A percentile compares a stretch with the other conserved stretches of the same genome.
Evolutionary conservation across 1,140 invertebrate genomes (phyloP).

Genomic region (fruit fly (Drosophila melanogaster)): DNA sequence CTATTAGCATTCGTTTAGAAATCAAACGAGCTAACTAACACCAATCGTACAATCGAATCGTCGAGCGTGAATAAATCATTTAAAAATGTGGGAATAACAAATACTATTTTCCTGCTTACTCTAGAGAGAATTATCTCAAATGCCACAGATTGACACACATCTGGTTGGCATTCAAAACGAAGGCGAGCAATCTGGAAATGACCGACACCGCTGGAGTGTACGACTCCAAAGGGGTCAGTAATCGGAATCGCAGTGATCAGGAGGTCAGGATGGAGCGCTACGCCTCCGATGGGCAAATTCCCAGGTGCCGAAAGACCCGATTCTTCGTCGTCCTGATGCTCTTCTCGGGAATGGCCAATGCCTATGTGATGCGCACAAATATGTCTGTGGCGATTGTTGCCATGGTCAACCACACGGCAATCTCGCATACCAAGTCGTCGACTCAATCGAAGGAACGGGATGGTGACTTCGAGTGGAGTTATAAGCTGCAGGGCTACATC

Average conservation of each 20-base stretch:
- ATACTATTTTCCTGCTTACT: background rate
- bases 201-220: background rate
- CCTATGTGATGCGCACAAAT: conserved; percentile 97
- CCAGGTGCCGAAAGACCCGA: conserved; percentile 90
- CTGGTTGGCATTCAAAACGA: background rate
- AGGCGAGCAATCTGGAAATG: background rate
- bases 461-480: conserved; percentile 91
- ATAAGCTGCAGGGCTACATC: conserved; percentile 91
- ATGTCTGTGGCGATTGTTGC: conserved; percentile 98
- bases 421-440: conserved; percentile 67
- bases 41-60: no score
- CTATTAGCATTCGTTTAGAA: background rate
- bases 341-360: conserved; percentile 96
- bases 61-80: background rate
- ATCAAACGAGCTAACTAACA: background rate
- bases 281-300: conserved; percentile 85
- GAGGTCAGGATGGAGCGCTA: conserved; percentile 62
- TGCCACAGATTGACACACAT: no score
- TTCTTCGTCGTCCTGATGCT: conserved; percentile 93
- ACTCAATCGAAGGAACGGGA: conserved; percentile 84
- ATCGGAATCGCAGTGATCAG: no score
- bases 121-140: no score
- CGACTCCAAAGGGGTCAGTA: no score
- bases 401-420: conserved; percentile 95
- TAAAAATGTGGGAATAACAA: background rate